These are phyloP conservation scores for Gallinago solitaria DNA, from an alignment of 2,797 vertebrate species.

Conservation along the genomic window DNA sequence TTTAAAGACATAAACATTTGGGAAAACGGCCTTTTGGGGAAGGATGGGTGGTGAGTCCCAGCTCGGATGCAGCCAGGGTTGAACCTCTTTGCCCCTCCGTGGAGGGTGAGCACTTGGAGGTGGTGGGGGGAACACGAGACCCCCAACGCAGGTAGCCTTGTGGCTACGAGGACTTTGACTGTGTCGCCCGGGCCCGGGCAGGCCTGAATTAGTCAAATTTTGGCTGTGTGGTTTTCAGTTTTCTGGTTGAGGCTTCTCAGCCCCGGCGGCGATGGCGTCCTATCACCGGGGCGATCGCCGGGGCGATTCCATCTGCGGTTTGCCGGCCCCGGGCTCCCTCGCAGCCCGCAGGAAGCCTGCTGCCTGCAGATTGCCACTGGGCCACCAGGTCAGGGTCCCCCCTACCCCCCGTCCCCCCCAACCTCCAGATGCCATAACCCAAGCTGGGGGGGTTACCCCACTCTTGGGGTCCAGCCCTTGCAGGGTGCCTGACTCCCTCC, in stretches of 20 bases:
- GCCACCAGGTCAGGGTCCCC: not conserved
- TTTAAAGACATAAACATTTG: not conserved
- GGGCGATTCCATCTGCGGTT: not conserved
- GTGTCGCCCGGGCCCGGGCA: not conserved
- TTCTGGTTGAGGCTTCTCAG: not conserved
- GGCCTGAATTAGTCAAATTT: not conserved
- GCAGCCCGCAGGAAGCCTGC: not conserved
- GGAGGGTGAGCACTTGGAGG: fast-evolving
- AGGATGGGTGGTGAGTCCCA: not conserved
- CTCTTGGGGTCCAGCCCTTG: not conserved
- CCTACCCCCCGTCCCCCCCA: too few species aligned
- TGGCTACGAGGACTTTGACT: not conserved
- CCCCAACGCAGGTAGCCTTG: not conserved
- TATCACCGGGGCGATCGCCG: not conserved
- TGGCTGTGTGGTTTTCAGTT: not conserved
- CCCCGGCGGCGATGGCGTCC: not conserved
- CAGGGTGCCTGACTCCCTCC: not conserved
- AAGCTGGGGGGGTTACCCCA: not conserved
- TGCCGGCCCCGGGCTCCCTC: not conserved
- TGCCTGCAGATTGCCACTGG: not conserved
- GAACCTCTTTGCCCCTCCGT: not conserved
- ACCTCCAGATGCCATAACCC: fast-evolving
- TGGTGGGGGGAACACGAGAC: not conserved
- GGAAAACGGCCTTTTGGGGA: not conserved
- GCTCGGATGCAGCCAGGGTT: not conserved